A percentile compares a stretch with the other conserved stretches of the same genome.
These are phyloP conservation scores for Agrochola litura DNA, from an alignment of 2,888 invertebrate species.

Conservation along the genomic window DNA sequence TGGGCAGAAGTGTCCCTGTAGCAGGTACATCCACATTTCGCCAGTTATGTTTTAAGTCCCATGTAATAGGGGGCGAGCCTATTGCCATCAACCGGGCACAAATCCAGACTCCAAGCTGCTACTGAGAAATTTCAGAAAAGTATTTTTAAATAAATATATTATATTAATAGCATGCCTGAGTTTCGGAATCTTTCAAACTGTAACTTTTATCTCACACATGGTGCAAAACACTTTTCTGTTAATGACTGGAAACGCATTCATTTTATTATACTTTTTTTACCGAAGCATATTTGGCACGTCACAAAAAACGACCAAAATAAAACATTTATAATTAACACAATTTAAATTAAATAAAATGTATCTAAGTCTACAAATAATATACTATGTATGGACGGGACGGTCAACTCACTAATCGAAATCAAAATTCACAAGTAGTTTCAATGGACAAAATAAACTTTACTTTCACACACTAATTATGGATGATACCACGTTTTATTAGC, in stretches of 20 bases:
- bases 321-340: slow-evolving; percentile 53
- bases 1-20: too few species aligned
- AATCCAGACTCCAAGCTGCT: too few species aligned
- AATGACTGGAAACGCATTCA: not conserved
- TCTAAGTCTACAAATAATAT: slow-evolving; percentile 76
- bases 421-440: slow-evolving; percentile 71
- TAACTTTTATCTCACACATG: not conserved
- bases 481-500: slow-evolving; percentile 55
- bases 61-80: too few species aligned
- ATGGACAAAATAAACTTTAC: slow-evolving; percentile 64
- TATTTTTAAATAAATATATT: too few species aligned
- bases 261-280: too few species aligned
- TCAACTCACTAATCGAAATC: slow-evolving; percentile 83
- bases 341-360: slow-evolving; percentile 63
- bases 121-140: too few species aligned
- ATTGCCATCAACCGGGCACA: too few species aligned
- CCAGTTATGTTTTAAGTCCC: too few species aligned
- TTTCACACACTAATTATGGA: slow-evolving; percentile 48
- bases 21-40: too few species aligned
- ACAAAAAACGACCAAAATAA: slow-evolving; percentile 46
- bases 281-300: slow-evolving; percentile 12
- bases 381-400: slow-evolving; percentile 87
- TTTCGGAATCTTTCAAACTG: not conserved
- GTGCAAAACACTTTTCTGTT: not conserved
- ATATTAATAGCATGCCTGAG: too few species aligned